A percentile compares a stretch with the other conserved stretches of the same genome.
Evolutionary conservation across 2,113 vertebrate genomes (phyloP).

Genomic region (Marmota flaviventris): DNA sequence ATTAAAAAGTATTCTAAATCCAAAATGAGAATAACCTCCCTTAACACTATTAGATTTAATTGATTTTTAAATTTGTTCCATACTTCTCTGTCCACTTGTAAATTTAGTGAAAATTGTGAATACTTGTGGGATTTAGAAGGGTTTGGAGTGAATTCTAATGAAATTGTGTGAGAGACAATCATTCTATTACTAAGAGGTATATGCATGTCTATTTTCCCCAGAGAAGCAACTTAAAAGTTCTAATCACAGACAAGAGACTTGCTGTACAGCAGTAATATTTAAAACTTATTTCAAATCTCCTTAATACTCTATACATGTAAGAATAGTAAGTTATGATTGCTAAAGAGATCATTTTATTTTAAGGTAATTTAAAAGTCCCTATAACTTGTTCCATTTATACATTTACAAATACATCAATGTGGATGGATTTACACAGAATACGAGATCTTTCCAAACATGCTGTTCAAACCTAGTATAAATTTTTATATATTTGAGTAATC

Average conservation of each 20-base stretch:
- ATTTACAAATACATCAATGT: not conserved
- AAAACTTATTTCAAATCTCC: conserved; percentile 52
- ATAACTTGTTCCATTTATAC: not conserved
- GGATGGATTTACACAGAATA: not conserved
- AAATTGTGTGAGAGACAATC: conserved; percentile 57
- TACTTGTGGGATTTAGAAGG: conserved; percentile 51
- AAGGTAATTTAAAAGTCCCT: not conserved
- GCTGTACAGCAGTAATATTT: not conserved
- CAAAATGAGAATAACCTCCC: not conserved
- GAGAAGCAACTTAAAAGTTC: conserved; percentile 42
- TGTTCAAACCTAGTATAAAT: not conserved
- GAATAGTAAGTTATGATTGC: not conserved
- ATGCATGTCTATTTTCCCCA: conserved; percentile 40
- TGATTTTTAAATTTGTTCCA: conserved; percentile 45
- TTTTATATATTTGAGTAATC: not conserved
- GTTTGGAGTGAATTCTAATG: conserved; percentile 64
- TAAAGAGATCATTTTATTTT: conserved; percentile 10
- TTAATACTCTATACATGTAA: conserved; percentile 5
- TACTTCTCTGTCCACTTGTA: not conserved
- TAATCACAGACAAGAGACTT: conserved; percentile 42
- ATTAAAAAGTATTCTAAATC: conserved; percentile 50
- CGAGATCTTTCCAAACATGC: not conserved
- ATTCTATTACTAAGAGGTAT: conserved; percentile 37
- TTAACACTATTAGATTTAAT: not conserved
- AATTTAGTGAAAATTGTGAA: conserved; percentile 52